Evolutionary conservation across 1,140 invertebrate genomes (phyloP).

Genomic region (Achatina immaculata): DNA sequence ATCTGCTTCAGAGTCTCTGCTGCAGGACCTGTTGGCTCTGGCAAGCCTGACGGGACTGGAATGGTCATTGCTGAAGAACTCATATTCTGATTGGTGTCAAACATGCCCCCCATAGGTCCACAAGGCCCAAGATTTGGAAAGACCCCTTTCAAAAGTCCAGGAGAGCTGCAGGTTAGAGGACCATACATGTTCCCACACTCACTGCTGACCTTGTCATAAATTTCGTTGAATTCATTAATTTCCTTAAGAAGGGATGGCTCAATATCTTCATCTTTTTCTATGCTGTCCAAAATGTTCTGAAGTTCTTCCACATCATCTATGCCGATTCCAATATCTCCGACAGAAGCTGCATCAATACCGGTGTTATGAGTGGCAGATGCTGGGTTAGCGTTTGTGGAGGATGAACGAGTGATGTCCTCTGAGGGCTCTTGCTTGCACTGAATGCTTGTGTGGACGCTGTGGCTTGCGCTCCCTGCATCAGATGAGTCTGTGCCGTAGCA

Average conservation of each 20-base stretch:
- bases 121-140: conserved; percentile 35
- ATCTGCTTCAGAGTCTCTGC: conserved; percentile 95
- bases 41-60: conserved; percentile 39
- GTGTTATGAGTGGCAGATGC: conserved; percentile 72
- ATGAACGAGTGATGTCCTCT: conserved; percentile 68
- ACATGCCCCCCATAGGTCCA: conserved; percentile 30
- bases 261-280: conserved; percentile 86
- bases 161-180: conserved; percentile 52
- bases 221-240: conserved; percentile 75
- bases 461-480: conserved; percentile 48
- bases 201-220: conserved; percentile 55
- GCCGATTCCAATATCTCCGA: conserved; percentile 74
- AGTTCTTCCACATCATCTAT: conserved; percentile 36
- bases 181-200: conserved; percentile 51
- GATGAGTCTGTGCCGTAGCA: conserved; percentile 24
- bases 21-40: conserved; percentile 78
- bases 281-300: conserved; percentile 76
- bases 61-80: conserved; percentile 39
- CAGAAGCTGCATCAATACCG: conserved; percentile 63
- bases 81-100: conserved; percentile 21
- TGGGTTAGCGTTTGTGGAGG: background rate
- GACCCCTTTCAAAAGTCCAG: conserved; percentile 53
- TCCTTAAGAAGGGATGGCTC: conserved; percentile 87
- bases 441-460: conserved; percentile 67
- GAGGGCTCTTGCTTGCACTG: conserved; percentile 88